Evolutionary conservation across 1,140 invertebrate genomes (phyloP).

Genomic region (Formica selysi): DNA sequence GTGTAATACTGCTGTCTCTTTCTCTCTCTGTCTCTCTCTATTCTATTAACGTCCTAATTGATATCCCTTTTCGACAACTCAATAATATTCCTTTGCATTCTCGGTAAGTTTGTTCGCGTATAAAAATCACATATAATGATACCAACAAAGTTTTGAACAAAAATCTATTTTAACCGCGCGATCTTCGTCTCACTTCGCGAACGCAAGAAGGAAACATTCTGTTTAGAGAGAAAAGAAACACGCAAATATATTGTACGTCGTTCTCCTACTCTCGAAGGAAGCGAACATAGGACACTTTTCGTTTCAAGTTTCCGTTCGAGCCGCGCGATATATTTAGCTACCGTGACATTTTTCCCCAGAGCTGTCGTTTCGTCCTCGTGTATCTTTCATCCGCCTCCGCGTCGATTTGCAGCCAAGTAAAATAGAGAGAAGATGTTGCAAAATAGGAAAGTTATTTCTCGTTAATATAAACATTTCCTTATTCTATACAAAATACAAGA

Average conservation of each 20-base stretch:
- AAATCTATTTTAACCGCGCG: neutral
- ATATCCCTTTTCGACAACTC: neutral
- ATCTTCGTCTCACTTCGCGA: neutral
- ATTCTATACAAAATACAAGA: neutral
- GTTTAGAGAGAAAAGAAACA: slow-evolving; percentile 10
- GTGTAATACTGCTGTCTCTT: neutral
- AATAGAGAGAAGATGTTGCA: slow-evolving; percentile 6
- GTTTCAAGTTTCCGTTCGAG: slow-evolving; percentile 40
- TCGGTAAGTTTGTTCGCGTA: neutral
- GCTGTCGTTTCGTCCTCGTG: slow-evolving; percentile 40
- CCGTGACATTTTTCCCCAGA: slow-evolving; percentile 58
- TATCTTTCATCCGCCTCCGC: slow-evolving; percentile 45
- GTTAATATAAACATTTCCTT: slow-evolving; percentile 1
- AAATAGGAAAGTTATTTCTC: slow-evolving; percentile 26
- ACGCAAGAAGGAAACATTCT: neutral
- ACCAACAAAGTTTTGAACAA: neutral
- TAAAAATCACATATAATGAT: neutral
- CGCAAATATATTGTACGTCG: neutral
- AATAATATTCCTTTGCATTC: slow-evolving; percentile 1
- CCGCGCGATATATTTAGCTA: slow-evolving; percentile 56
- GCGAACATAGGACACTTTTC: slow-evolving; percentile 39
- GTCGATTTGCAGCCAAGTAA: slow-evolving; percentile 43
- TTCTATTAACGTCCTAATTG: neutral
- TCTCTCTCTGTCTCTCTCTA: neutral
- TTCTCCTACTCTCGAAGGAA: slow-evolving; percentile 10